Evolutionary conservation across 2,888 invertebrate genomes (phyloP), one percentile per base, ranked within the genome.

Genomic region (Acleris sparsana): DNA sequence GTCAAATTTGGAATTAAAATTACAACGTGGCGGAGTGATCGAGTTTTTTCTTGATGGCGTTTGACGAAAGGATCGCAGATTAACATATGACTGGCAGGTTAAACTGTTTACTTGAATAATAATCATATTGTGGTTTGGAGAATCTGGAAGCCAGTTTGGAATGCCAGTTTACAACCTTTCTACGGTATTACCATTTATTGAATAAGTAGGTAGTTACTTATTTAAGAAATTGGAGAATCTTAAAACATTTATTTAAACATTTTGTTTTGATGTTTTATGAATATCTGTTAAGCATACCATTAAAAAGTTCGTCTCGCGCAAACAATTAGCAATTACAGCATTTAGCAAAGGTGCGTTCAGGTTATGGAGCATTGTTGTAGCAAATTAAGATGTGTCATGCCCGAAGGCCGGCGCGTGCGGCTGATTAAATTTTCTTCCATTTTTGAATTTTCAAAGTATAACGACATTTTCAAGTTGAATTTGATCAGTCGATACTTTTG

Each of bases 1-100:
- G 82, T 84, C 84, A 83, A 84, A 86, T 87, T 87, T 84, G 78
- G 86, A 86, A 75, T 84, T 87, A 77, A 83, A 85, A 82, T 81
- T 73, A 71, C 77, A 75, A 78, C 72, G 73, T 73, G 80, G 78
- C 73, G 76, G 79, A 75, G 78, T 76, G 72, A 72, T 77, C 70
- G 73, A 71, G 71, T 71, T 76, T 75, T 74, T 71, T 72, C 70
- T 71, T 69, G 69, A 71, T 73, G 75, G 73, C 75, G 76, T 81
- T 80, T 81, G 84, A 84, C 80, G 82, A 78, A 80, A 82, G 72
- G 76, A 73, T 72, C 74, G 72, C 74, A 70, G 70, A 82, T 83
- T 85, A 80, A 80, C 81, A 82, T 80, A 82, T 77, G 53, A 53
- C 60, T 65, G 64, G 60, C 55, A 44, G 53, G 56, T 56, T 43